phyloP scores from a whole-genome alignment of 1,140 invertebrate species.

The Scaptomyza pallida region DNA sequence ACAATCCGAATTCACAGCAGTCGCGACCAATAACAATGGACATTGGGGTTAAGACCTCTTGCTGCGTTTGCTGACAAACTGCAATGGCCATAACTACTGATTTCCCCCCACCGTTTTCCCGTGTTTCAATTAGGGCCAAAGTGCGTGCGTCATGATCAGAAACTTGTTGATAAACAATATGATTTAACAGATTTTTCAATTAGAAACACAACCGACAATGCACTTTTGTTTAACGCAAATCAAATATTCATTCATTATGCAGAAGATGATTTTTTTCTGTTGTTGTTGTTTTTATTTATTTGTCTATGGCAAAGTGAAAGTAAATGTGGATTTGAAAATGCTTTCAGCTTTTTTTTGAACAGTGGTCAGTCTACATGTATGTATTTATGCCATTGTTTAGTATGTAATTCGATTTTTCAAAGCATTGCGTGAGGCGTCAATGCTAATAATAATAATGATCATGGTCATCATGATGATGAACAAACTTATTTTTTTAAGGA shows the following conservation, averaged over 20 bases:
- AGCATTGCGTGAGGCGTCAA: slow-evolving; percentile 27
- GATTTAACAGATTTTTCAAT: slow-evolving; percentile 73
- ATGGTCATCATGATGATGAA: slow-evolving; percentile 6
- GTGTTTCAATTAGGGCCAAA: slow-evolving; percentile 68
- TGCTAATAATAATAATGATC: slow-evolving; percentile 2
- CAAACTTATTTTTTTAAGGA: no score
- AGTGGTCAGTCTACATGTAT: slow-evolving; percentile 1
- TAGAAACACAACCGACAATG: slow-evolving; percentile 41
- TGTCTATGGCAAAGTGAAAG: slow-evolving; percentile 64
- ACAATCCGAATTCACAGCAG: neutral
- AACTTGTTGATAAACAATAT: slow-evolving; percentile 54
- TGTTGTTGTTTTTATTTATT: slow-evolving; percentile 5
- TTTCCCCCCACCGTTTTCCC: no score
- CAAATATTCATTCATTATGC: slow-evolving; percentile 57
- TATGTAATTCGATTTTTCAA: slow-evolving; percentile 28
- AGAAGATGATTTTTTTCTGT: slow-evolving; percentile 58
- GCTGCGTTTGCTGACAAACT: slow-evolving; percentile 52
- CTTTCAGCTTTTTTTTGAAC: slow-evolving; percentile 17
- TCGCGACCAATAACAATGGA: slow-evolving; percentile 4
- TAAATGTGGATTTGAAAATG: slow-evolving; percentile 35
- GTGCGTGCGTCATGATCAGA: slow-evolving; percentile 65
- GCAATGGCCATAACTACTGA: neutral
- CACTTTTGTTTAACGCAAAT: slow-evolving; percentile 22
- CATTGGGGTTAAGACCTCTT: slow-evolving; percentile 32
- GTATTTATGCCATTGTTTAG: slow-evolving; percentile 1